Base-by-base conservation (phyloP, 2,888 invertebrate species). In the Stictocephala bisonia region DNA sequence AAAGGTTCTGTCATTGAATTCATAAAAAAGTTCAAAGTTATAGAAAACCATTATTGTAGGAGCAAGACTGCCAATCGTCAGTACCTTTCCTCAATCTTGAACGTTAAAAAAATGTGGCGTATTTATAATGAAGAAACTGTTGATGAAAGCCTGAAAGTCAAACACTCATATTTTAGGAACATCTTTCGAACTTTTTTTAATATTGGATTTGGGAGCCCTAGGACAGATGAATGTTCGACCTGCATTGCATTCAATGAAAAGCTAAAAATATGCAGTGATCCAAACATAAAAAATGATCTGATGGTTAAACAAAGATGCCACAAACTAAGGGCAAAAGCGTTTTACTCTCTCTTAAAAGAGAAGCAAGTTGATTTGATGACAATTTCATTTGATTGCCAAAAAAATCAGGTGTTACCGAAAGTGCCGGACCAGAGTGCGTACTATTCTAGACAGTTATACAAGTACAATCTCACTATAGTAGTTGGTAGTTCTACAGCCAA, bases 391-490 rank as follows among this genome's bases (percentile, higher is more conserved):
- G 68, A 73, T 20, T 56, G 40, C 20, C 73, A 73, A 50, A 72
- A 60, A 24, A 70, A 70, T 24, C 11, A 50, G 6, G 56, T 60
- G 13, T 44, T 73, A 1, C 70, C 70, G 0, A 60, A 68, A 13
- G 44, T 73, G 0, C 26, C 60, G 11, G 73, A 73, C 41, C 73
- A 69, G 24, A 58, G 27, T 26, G 73, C 73, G 3, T 73, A 73
- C 48, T 69, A 73, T n/a, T 58, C 58, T 6, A 20, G 74, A 9
- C 70, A 74, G 44, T 13, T 31, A 9, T 64, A 64, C 26, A 64
- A 40, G 13, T 64, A 64, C 15, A 44, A 66, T 20, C n/a, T 66
- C 11, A 66, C 66, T n/a, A 15, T 44, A 13, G 66, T 66, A 44
- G 26, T 66, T 15, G 26, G 66, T 26, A 6, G 26, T 18, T 66